Evolutionary conservation across 2,113 vertebrate genomes (phyloP).

Genomic region (Channa maculata): DNA sequence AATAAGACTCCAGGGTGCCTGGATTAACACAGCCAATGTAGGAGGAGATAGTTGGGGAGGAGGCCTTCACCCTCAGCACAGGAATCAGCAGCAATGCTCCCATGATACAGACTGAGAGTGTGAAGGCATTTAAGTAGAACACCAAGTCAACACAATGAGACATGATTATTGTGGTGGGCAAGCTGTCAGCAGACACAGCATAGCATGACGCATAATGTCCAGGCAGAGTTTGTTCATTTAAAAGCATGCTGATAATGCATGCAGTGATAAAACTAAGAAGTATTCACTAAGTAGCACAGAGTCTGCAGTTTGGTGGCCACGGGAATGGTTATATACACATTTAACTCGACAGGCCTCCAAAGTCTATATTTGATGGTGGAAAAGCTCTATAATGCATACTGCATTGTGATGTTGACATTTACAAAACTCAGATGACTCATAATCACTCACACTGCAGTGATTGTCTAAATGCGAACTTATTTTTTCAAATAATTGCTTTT

Average conservation of each 20-base stretch:
- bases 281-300: slow-evolving; percentile 58
- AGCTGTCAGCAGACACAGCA: slow-evolving; percentile 61
- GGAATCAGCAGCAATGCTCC: slow-evolving; percentile 27
- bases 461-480: slow-evolving; percentile 35
- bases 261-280: slow-evolving; percentile 51
- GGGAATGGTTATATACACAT: slow-evolving; percentile 52
- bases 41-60: slow-evolving; percentile 16
- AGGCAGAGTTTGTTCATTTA: slow-evolving; percentile 53
- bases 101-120: slow-evolving; percentile 2
- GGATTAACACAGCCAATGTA: slow-evolving; percentile 14
- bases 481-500: neutral
- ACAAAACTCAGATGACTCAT: slow-evolving; percentile 51
- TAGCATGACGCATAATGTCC: slow-evolving; percentile 64
- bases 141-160: slow-evolving; percentile 43
- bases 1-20: slow-evolving; percentile 13
- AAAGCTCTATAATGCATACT: slow-evolving; percentile 77
- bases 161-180: slow-evolving; percentile 39
- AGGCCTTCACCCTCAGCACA: slow-evolving; percentile 24
- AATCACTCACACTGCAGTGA: slow-evolving; percentile 68
- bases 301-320: slow-evolving; percentile 40
- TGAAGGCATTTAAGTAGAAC: slow-evolving; percentile 38
- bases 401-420: slow-evolving; percentile 65
- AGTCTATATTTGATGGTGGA: slow-evolving; percentile 54
- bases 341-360: slow-evolving; percentile 51
- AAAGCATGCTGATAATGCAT: slow-evolving; percentile 78